Evolutionary conservation across 2,797 vertebrate genomes (phyloP), one percentile per base, ranked within the genome.

Genomic region (Diplodus puntazzo): DNA sequence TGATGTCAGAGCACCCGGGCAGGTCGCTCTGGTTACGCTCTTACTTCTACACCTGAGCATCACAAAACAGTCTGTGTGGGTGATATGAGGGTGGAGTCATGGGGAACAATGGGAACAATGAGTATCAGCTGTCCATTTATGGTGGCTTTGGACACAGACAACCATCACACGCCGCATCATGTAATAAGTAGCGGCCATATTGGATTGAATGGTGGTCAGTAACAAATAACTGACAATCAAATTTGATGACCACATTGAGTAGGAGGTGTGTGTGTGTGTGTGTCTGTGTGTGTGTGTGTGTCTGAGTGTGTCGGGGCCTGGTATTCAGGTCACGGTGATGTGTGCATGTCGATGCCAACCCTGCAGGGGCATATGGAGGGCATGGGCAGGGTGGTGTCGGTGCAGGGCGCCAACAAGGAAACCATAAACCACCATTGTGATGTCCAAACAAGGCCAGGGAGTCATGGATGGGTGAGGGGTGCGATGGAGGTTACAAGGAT

Each of bases 371-470:
- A 80, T 27, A 63, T 67, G 17, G 75, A 87, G 89, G 87, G 71
- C 83, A 86, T 2, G 17, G 87, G 48, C 58, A 23, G 66, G 49
- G 53, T 46, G 61, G 62, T 75, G 75, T 17, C 12, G 18, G 50
- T 61, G 49, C 54, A 58, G 46, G 49, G 70, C 13, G 73, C 91
- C 91, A 86, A 82, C 61, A 85, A 79, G 81, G 90, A 89, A 91
- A 91, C 85, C 57, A 82, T 85, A 90, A 89, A 91, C 88, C 91
- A 21, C 77, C 75, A 80, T 75, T 85, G 80, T 83, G 75, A 76
- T 80, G 49, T 75, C 89, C 75, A 85, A 89, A 88, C 65, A 77
- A 80, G 87, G 86, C 80, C 21, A 0, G 34, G 64, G 81, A 86
- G 89, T 88, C 90, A 79, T 30, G 55, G 74, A 79, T 69, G 73